Evolutionary conservation across 2,113 vertebrate species (phyloP), one percentile per base, ranked within the genome.

Genomic region (Hiodon tergisus): DNA sequence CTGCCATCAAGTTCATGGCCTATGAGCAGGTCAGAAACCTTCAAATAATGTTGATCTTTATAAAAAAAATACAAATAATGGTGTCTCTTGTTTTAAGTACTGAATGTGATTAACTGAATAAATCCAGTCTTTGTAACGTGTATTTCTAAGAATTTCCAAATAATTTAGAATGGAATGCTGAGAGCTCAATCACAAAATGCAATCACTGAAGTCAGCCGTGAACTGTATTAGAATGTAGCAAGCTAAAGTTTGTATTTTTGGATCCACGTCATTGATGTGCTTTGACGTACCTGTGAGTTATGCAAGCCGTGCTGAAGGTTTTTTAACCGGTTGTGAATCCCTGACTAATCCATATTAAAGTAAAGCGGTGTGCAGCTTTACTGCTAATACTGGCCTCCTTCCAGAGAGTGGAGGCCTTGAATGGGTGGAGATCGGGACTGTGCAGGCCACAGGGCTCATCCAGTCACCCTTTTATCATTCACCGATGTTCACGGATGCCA

Each of bases 1-100:
- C 96, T 2, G 96, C 96, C 78, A 94, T 99, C 83, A 98, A 99
- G 73, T 99, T 99, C 83, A 97, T 93, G 93, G 94, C 95, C 2
- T 99, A 99, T 81, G 96, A 99, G 76, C 92, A 96, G 94, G 97
- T 98, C 86, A 3, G 51, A 61, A 54, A 6, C 58, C 31, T 67
- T 54, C 13, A 75, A 31, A 6, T 0, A 3, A 3, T 9, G 4
- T 61, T 48, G 16, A 4, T 7, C 10, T 7, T 31, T 31, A 16
- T 63, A 4, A 4, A 63, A 67, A 2, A 62, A 17, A 46, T 2
- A 10, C 52, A 58, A 48, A 48, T 69, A 52, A n/a, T 31, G 31
- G 31, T 31, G 31, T 31, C 31, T 31, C 31, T 31, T 31, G 31
- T 31, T 31, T 31, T 0, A 31, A 31, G 31, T 31, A 31, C 31